Evolutionary conservation across 2,113 vertebrate genomes (phyloP).

Genomic region (Origma solitaria): DNA sequence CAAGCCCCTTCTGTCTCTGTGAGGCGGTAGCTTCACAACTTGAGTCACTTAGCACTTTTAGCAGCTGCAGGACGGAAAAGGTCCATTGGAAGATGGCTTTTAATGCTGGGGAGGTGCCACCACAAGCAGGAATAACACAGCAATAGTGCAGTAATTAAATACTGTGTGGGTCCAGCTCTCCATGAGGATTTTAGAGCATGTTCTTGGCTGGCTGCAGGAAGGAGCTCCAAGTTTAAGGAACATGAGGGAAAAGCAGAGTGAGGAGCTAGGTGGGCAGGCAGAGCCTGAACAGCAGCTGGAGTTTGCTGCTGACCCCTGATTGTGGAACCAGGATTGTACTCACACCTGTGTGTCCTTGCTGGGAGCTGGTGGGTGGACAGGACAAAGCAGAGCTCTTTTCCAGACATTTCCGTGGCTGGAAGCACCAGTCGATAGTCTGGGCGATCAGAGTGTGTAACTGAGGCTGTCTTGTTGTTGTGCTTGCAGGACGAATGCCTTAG

Average conservation of each 20-base stretch:
- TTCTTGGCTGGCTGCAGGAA: not conserved
- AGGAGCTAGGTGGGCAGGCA: not conserved
- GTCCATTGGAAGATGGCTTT: not conserved
- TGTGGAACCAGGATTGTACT: rapidly evolving
- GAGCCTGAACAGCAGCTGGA: not conserved
- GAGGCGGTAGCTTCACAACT: not conserved
- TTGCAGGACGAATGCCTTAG: constrained; percentile 79
- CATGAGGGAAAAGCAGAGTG: not conserved
- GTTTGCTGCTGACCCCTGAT: not conserved
- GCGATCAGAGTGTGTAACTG: not conserved
- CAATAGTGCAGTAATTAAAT: not conserved
- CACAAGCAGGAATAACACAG: not conserved
- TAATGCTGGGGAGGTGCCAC: not conserved
- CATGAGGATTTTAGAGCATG: not conserved
- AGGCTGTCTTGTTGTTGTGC: constrained; percentile 37
- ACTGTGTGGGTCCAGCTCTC: not conserved
- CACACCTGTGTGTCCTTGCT: not conserved
- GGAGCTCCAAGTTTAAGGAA: not conserved
- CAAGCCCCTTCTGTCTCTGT: not conserved
- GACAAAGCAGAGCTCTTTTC: rapidly evolving
- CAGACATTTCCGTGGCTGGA: not conserved
- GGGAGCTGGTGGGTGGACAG: not conserved
- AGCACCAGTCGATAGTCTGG: not conserved
- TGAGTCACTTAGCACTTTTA: constrained; percentile 22
- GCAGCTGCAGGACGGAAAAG: not conserved